Base-by-base conservation (phyloP, 2,888 invertebrate species). In the Cheiracanthium punctorium region DNA sequence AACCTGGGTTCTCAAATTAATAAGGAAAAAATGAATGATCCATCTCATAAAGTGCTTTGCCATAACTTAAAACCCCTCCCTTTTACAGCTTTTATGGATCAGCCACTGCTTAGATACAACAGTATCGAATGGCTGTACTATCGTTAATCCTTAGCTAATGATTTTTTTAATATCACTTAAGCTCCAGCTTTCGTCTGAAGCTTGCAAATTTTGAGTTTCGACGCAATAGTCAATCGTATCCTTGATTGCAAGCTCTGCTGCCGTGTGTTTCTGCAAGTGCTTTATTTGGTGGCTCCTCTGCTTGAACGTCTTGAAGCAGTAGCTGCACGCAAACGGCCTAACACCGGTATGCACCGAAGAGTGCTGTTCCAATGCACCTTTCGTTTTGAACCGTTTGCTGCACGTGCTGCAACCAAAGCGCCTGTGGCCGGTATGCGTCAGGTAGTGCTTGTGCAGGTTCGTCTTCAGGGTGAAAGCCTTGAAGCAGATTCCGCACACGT, bases 401-500 rank as follows among this genome's bases (percentile, higher is more conserved):
- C 71, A 71, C 0, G 24, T 71, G 14, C 41, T 43, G 14, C 71
- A 71, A 12, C 71, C 71, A 43, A 71, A 71, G n/a, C 28, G 20
- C 17, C 71, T 71, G 12, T 41, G 41, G 14, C 71, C 71, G 28
- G 71, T 71, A 24, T 71, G 71, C 7, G 71, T 71, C 7, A 71
- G 10, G 17, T 71, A 71, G 32, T 71, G 71, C 8, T 71, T 71
- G 2, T 71, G 71, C n/a, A 71, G 41, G 10, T 71, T 71, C 10
- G 71, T 71, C 32, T 71, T 71, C 28, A 71, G 14, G 28, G 71
- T 71, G 72, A 87, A 90, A n/a, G 80, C 89, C 43, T 86, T 88
- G 1, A 82, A 74, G 70, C 90, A 90, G 0, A 87, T 64, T 0
- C 76, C 69, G 52, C 90, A 90, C 8, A 81, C 77, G 72, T 89